These are phyloP conservation scores for Rhaphigaster nebulosa DNA, from an alignment of 2,888 invertebrate species.

Conservation along the genomic window DNA sequence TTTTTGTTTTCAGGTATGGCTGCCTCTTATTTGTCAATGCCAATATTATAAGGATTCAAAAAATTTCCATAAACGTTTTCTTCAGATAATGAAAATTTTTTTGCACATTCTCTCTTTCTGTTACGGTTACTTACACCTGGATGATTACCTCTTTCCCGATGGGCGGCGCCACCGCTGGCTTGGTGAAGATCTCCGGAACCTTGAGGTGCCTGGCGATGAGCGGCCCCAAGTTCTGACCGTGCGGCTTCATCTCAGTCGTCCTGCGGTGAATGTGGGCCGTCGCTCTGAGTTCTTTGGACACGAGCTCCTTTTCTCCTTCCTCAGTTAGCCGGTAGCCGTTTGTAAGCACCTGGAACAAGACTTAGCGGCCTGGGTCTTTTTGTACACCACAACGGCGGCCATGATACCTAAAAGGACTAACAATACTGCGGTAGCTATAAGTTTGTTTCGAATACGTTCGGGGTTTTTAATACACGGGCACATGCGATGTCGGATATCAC, in stretches of 20 bases:
- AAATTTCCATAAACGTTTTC: no score
- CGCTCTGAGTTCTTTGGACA: neutral
- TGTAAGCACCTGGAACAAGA: constrained; percentile 2
- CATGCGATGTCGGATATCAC: neutral
- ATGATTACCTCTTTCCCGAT: neutral
- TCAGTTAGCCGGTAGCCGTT: constrained; percentile 16
- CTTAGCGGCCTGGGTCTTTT: neutral
- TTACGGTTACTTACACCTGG: no score
- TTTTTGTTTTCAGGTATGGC: no score
- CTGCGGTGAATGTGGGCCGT: neutral
- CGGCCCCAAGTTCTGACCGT: neutral
- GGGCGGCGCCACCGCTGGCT: neutral
- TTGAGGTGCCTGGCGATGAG: neutral
- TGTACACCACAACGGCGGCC: neutral
- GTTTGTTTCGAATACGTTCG: neutral
- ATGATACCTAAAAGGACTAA: neutral
- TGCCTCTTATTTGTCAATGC: no score
- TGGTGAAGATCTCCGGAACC: constrained; percentile 13
- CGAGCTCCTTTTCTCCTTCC: constrained; percentile 8
- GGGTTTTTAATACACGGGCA: neutral
- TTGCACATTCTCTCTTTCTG: no score
- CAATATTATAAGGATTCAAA: no score
- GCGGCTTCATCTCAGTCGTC: neutral
- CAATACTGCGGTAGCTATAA: neutral
- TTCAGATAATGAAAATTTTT: no score